Base-by-base conservation (phyloP, 2,113 vertebrate species). In the Apus apus region DNA sequence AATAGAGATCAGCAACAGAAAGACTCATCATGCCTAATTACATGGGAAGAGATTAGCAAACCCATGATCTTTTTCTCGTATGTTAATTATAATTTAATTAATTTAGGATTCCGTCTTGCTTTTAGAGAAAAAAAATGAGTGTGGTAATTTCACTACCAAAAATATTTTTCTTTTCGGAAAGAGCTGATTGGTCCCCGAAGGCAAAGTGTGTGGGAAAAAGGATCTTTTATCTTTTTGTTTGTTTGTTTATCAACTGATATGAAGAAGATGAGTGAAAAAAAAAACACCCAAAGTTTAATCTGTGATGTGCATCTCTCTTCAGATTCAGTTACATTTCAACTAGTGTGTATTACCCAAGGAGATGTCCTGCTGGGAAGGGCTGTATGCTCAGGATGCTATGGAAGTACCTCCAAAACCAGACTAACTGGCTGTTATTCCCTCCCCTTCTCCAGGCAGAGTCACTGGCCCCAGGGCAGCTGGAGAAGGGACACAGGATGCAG, bases 201-300 rank as follows among this genome's bases (percentile, higher is more conserved):
- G 50, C 9, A 92, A 56, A 78, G 11, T 5, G 32, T 27, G 15
- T 6, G 16, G 32, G 15, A 2, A 18, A 22, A 36, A 29, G 40
- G 40, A 43, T 43, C 40, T 43, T 30, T 8, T 1, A 8, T 25
- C 58, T 60, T 38, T 38, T 38, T 38, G 38, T 38, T 38, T 38
- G 38, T 73, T 43, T 51, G 7, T 77, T 62, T 70, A 66, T 50
- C 21, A 61, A 54, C 19, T 9, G 29, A 51, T 65, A 19, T 0
- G 1, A 64, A 62, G 66, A 62, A 73, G 15, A 32, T 51, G 2
- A 2, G 12, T 29, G 6, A 34, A 67, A 81, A 8, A 2, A 0
- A 38, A 38, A 38, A 8, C 3, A 8, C 3, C 0, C 2, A 1
- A 56, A 65, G 22, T 53, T 89, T 72, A 70, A 38, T 62, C 27